Evolutionary conservation across 2,113 vertebrate species (phyloP), one percentile per base, ranked within the genome.

Genomic region (Pterocles gutturalis): DNA sequence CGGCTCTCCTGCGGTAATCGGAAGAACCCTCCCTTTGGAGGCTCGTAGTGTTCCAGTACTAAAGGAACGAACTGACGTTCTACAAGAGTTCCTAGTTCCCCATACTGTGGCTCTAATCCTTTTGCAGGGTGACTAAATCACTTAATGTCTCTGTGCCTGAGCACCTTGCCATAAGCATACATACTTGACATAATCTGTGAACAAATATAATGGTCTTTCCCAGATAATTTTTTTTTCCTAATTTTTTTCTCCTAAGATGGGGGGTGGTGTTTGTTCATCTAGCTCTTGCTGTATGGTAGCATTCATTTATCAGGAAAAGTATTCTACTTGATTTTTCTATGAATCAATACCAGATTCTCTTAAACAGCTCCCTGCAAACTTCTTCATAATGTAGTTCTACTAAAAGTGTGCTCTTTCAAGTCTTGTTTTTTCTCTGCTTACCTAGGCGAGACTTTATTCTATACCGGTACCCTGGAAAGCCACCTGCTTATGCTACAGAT

Each of bases 381-480:
- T 69, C 24, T 71, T 54, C 8, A 2, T 60, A 34, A 18, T 1
- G 0, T 18, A 11, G 3, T 24, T 96, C 36, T 82, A 6, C 57
- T 84, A 7, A 4, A 45, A n/a, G 15, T 22, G 7, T 80, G 17
- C 16, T 57, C 54, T 75, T 93, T 65, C 17, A 51, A 79, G 62
- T 53, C 24, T 76, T 86, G 17, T 48, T 96, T 89, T 93, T 45
- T 34, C 17, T 98, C 55, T 80, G 31, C 53, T 83, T 65, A 18
- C 77, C 17, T 76, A 99, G 99, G 93, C 98, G 97, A 48, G 98
- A 99, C 95, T 99, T 99, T 80, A 96, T 99, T 94, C 98, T 99
- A 85, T 99, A 99, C 90, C 98, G 99, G 76, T 98, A 98, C 96
- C 99, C 99, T 2, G 99, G 99, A 92, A 99, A 99, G 96, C 98